Evolutionary conservation across 2,113 vertebrate genomes (phyloP).

Genomic region (Synodontis membranacea): DNA sequence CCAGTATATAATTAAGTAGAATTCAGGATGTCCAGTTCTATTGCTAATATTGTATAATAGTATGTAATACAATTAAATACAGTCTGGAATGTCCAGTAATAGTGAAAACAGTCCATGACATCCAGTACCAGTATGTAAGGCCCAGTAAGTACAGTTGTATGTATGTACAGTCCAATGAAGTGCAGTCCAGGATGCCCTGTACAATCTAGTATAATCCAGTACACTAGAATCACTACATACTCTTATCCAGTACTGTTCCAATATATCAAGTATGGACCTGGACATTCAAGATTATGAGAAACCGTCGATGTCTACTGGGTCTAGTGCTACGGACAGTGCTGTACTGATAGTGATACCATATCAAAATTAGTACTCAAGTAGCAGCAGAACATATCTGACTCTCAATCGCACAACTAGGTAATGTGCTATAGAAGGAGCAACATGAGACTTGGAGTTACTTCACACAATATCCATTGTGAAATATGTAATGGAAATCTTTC

Average conservation of each 20-base stretch:
- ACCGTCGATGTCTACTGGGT: not conserved
- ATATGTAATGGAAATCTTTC: not conserved
- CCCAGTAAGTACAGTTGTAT: not conserved
- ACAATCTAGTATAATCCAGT: not conserved
- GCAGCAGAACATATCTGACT: not conserved
- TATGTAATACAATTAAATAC: not conserved
- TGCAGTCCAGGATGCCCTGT: not conserved
- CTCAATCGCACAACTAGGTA: not conserved
- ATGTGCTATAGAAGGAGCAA: not conserved
- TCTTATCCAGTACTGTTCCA: not conserved
- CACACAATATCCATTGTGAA: not conserved
- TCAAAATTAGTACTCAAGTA: not conserved
- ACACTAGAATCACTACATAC: not conserved
- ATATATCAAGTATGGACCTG: no score
- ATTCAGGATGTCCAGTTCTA: not conserved
- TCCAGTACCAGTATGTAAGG: not conserved
- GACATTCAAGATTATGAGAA: not conserved
- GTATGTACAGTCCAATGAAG: not conserved
- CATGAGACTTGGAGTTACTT: not conserved
- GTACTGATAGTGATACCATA: not conserved
- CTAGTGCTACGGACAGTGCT: not conserved
- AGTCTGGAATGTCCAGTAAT: not conserved
- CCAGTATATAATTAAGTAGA: no score
- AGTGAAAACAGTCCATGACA: not conserved
- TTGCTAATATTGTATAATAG: no score